phyloP scores from a whole-genome alignment of 2,797 vertebrate species.

The Hafferia zeledoni region DNA sequence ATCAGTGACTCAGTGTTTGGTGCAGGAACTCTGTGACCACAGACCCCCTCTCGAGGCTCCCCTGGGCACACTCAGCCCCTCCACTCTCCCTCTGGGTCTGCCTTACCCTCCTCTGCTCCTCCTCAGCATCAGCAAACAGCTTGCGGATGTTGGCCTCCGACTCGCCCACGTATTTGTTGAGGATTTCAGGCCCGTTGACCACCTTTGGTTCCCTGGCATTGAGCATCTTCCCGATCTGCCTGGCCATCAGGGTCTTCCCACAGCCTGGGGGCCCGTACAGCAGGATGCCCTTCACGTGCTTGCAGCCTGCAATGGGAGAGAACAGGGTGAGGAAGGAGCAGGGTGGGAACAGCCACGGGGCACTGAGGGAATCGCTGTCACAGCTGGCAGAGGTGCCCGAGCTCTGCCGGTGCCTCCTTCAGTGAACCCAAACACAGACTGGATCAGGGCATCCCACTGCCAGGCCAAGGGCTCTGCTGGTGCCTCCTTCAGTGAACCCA shows the following conservation, averaged over 20 bases:
- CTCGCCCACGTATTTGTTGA: conserved; percentile 97
- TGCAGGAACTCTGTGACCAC: background rate
- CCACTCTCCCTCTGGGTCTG: background rate
- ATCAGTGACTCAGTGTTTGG: background rate
- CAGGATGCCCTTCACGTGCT: conserved; percentile 96
- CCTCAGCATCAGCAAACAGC: conserved; percentile 96
- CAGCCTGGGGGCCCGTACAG: conserved; percentile 95
- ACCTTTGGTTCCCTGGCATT: conserved; percentile 96
- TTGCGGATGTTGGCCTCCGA: conserved; percentile 98
- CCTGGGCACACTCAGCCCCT: background rate
- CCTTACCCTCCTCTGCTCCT: conserved; percentile 93
- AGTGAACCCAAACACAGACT: background rate
- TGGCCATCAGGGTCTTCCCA: conserved; percentile 96
- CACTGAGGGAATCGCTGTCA: background rate
- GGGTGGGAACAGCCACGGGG: background rate
- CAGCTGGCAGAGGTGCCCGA: background rate
- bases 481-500: no score
- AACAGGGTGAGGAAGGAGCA: background rate
- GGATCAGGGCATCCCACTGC: no score
- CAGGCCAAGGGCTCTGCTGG: no score
- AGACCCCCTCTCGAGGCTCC: background rate
- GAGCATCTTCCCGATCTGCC: conserved; percentile 98
- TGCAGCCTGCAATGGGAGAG: conserved; percentile 84
- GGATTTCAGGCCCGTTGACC: conserved; percentile 96
- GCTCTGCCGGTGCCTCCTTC: background rate